A percentile compares a stretch with the other conserved stretches of the same genome.
Evolutionary conservation across 2,888 invertebrate genomes (phyloP).

Genomic region (Metellina segmentata): DNA sequence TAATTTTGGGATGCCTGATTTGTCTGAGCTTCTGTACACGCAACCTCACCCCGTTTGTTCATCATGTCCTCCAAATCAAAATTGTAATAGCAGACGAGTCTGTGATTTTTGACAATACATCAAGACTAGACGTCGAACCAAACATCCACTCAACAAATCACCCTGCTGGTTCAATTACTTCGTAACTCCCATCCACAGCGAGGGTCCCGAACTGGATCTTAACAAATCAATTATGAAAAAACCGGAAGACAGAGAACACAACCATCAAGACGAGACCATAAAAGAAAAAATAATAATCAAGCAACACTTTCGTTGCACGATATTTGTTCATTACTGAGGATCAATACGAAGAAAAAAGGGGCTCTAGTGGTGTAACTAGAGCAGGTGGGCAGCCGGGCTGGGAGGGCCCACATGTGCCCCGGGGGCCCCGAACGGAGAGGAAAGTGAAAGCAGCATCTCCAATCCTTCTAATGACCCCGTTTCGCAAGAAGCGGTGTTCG

Average conservation of each 20-base stretch:
- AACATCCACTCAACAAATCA: background rate
- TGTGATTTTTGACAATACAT: too few species aligned
- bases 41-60: too few species aligned
- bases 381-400: constrained; percentile 29
- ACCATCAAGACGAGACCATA: constrained; percentile 3
- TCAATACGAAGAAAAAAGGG: constrained; percentile 27
- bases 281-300: constrained; percentile 29
- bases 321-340: constrained; percentile 50
- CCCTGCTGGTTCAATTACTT: background rate
- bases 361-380: constrained; percentile 43
- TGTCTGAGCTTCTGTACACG: too few species aligned
- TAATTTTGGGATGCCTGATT: too few species aligned
- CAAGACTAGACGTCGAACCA: too few species aligned
- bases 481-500: constrained; percentile 26
- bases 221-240: constrained; percentile 47
- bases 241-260: constrained; percentile 41
- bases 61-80: too few species aligned
- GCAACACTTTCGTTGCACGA: constrained; percentile 37
- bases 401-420: constrained; percentile 38
- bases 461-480: constrained; percentile 58
- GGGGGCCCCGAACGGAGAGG: constrained; percentile 49
- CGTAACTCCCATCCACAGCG: background rate
- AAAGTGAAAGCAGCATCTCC: constrained; percentile 56
- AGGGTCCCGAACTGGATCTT: background rate
- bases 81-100: too few species aligned